Evolutionary conservation across 2,888 invertebrate genomes (phyloP), one percentile per base, ranked within the genome.

Genomic region (Synergus laeviventris): DNA sequence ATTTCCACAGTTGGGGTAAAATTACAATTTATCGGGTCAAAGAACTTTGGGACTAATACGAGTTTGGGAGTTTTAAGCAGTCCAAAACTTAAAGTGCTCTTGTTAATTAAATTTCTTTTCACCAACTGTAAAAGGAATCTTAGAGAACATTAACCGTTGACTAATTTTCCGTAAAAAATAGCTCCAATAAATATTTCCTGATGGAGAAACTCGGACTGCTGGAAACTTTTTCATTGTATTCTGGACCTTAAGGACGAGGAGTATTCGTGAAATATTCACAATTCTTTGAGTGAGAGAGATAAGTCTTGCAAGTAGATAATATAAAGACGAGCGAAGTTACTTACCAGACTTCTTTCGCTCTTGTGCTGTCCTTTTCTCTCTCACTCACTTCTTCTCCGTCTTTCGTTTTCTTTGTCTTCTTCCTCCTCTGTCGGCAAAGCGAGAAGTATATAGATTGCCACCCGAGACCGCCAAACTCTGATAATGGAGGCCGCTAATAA

Each of bases 401-500:
- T 79, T 76, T 75, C 61, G 78, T 77, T 78, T 79, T 77, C 79
- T 74, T 77, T 74, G 73, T 73, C 73, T 74, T 80, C 73, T 38
- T 80, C 70, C 79, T 54, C 24, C 18, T 49, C 59, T 54, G 60
- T 36, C 12, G 78, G 42, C 24, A 60, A 59, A 76, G 76, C 73
- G 74, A 45, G 38, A 66, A 74, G 78, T 80, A 74, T 75, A 79
- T 77, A 78, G 78, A 77, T 59, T 77, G 76, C 76, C 76, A 78
- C 82, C 85, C 80, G 81, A 80, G 83, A 80, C 82, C 82, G 81
- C 82, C 86, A 81, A 86, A 86, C 84, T 84, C 84, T 86, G 87
- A 89, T 89, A 89, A 89, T 89, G 87, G 87, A 88, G 85, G 85
- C 85, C 84, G 81, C 87, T 89, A 88, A 88, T 89, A 89, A 89